Evolutionary conservation across 2,797 vertebrate genomes (phyloP).

Genomic region (Eulemur rubriventer): DNA sequence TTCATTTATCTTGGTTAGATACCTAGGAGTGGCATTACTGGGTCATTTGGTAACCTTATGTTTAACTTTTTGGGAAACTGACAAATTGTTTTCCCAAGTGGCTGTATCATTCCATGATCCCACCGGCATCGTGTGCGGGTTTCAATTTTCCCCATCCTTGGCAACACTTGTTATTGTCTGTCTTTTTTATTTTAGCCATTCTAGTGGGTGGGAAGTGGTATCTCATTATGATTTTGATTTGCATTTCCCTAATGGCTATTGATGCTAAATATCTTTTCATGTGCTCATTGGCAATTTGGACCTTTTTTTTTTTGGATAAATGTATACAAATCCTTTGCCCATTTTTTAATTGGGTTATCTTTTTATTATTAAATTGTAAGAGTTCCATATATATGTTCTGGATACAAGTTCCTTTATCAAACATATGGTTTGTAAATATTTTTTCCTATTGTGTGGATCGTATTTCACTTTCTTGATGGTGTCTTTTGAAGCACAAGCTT

Average conservation of each 20-base stretch:
- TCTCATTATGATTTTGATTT: neutral
- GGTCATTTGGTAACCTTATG: neutral
- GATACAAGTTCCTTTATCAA: neutral
- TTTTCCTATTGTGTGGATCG: neutral
- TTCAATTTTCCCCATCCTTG: neutral
- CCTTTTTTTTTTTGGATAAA: neutral
- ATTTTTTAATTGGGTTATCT: neutral
- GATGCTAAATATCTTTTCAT: neutral
- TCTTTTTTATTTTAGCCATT: neutral
- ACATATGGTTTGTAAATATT: neutral
- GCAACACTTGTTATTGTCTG: neutral
- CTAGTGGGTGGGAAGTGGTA: neutral
- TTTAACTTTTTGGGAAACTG: constrained; percentile 10
- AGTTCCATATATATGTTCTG: neutral
- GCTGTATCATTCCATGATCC: neutral
- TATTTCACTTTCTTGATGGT: neutral
- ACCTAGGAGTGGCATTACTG: neutral
- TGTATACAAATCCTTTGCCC: neutral
- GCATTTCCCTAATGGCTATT: neutral
- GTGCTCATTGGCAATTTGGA: neutral
- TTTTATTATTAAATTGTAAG: neutral
- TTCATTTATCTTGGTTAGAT: neutral
- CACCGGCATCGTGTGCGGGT: neutral
- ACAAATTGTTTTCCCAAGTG: neutral
- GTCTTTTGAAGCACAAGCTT: neutral